These are phyloP conservation scores for Himalopsyche phryganea DNA, from an alignment of 1,140 invertebrate genomes.

Conservation along the genomic window DNA sequence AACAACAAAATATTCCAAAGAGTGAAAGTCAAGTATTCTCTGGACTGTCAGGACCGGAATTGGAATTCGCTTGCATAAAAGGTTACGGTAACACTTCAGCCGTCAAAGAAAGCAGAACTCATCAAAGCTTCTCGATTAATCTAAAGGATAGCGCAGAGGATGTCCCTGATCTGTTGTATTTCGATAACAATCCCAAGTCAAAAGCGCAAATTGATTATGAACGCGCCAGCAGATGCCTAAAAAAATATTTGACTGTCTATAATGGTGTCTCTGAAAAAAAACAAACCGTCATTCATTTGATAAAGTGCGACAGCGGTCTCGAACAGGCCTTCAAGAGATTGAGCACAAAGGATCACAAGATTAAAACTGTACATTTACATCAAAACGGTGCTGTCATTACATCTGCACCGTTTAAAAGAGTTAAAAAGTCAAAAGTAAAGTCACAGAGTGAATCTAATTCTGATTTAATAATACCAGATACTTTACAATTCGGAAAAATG, in stretches of 20 bases:
- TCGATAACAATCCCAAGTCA: conserved; percentile 14
- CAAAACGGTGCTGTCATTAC: conserved; percentile 2
- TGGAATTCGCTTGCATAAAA: conserved; percentile 44
- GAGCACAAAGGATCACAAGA: conserved; percentile 3
- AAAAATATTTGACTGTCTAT: background rate
- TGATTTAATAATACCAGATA: no score
- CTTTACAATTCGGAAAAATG: no score
- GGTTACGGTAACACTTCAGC: background rate
- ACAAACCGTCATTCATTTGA: conserved; percentile 11
- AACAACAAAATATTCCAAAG: conserved; percentile 48
- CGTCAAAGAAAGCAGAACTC: background rate
- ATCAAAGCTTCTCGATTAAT: background rate
- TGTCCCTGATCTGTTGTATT: conserved; percentile 9
- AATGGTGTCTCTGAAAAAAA: conserved; percentile 9
- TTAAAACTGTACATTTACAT: conserved; percentile 14
- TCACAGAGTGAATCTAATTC: no score
- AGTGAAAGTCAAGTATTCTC: conserved; percentile 49
- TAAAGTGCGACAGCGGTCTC: conserved; percentile 9
- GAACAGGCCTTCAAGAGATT: conserved; percentile 13
- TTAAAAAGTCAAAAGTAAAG: no score
- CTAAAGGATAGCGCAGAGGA: background rate
- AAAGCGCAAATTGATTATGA: conserved; percentile 5
- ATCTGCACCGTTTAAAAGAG: no score
- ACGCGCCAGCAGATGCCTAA: conserved; percentile 6
- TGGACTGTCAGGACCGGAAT: conserved; percentile 46